These are phyloP conservation scores for Psittacula echo DNA, from an alignment of 2,797 vertebrate genomes.

Conservation along the genomic window DNA sequence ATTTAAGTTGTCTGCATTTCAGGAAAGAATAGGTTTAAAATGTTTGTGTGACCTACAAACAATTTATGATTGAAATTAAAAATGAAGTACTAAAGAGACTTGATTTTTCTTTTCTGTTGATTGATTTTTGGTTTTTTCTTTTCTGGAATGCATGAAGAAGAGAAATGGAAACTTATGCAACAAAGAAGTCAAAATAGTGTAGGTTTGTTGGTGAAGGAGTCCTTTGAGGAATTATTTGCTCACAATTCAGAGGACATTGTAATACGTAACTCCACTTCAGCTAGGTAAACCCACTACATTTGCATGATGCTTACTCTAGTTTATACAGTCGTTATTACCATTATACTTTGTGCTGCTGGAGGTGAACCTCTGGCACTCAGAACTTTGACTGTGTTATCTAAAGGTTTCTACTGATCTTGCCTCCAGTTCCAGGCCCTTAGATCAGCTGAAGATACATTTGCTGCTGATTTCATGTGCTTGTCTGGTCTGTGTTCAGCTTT, in stretches of 20 bases:
- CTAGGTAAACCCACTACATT: not conserved
- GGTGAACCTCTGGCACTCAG: not conserved
- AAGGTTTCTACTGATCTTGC: not conserved
- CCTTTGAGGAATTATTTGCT: not conserved
- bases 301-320: not conserved
- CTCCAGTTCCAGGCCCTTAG: not conserved
- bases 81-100: not conserved
- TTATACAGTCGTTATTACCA: not conserved
- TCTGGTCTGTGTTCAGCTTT: not conserved
- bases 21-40: not conserved
- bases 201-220: not conserved
- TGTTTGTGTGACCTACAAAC: not conserved
- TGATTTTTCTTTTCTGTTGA: not conserved
- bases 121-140: not conserved
- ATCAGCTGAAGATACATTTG: not conserved
- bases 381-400: rapidly evolving
- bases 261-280: not conserved
- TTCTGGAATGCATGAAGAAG: not conserved
- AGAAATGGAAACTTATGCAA: not conserved
- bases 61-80: not conserved
- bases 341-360: not conserved
- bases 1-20: not conserved
- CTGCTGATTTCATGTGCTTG: not conserved
- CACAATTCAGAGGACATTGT: not conserved
- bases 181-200: not conserved